Base-by-base conservation (phyloP, 2,797 vertebrate species). In the Manis pentadactyla region DNA sequence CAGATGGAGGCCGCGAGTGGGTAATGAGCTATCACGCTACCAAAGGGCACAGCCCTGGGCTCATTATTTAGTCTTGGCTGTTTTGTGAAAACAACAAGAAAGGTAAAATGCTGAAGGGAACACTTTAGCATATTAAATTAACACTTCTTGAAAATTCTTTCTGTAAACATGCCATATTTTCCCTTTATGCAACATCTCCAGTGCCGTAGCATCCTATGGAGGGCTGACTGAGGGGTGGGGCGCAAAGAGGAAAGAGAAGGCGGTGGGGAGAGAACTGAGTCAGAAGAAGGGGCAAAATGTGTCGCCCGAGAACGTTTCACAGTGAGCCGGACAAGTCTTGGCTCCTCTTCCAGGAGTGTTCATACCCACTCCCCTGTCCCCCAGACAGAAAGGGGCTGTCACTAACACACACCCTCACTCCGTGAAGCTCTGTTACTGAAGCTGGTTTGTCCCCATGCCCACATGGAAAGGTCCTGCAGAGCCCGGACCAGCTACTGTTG, bases 1-100 rank as follows among this genome's bases (percentile, higher is more conserved):
- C 99, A 99, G 99, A 99, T 99, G 99, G 99, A 99, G 99, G 99
- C 99, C 99, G 99, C 99, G 99, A 99, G 99, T 99, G 99, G 99
- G 99, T 99, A 99, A 99, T 99, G 99, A 99, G 99, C 99, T 99
- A 99, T 99, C 99, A 99, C 99, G 98, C 99, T 99, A 99, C 99
- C 99, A 99, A 99, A 99, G 99, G 99, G 99, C 99, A 99, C 98
- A 98, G 99, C 99, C 99, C 99, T 98, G 98, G 99, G 99, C 99
- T 99, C 99, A 99, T 99, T 99, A 99, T 99, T 99, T 99, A 99
- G 99, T 99, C 98, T 98, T 98, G 98, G 98, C 98, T 98, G 98
- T 98, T 99, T 99, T 98, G 98, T 98, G 98, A 98, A 98, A 98
- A 99, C 98, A 99, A 98, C 98, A 99, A 98, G 98, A 98, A 98